These are phyloP conservation scores for Urosaurus nigricauda DNA, from an alignment of 2,797 vertebrate genomes.

Conservation along the genomic window DNA sequence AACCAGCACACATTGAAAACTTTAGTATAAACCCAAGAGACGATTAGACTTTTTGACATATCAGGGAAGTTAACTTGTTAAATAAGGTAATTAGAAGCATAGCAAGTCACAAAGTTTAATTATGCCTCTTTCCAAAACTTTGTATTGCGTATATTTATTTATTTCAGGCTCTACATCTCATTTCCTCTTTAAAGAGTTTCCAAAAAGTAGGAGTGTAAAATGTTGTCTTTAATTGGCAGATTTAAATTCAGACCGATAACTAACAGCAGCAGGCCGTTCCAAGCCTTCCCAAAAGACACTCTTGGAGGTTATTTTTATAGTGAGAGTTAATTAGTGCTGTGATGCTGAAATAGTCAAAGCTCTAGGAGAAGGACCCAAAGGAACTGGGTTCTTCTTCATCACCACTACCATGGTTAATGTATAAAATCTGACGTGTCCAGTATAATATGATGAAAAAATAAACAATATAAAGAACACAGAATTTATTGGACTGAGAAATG, in stretches of 20 bases:
- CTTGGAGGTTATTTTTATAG: slow-evolving; percentile 46
- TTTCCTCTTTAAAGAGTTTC: slow-evolving; percentile 19
- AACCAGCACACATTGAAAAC: neutral
- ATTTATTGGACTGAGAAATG: neutral
- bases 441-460: neutral
- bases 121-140: neutral
- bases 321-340: slow-evolving; percentile 62
- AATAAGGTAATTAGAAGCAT: slow-evolving; percentile 1
- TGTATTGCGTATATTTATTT: neutral
- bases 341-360: slow-evolving; percentile 50
- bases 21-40: neutral
- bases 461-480: neutral
- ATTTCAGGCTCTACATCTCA: neutral
- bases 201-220: neutral
- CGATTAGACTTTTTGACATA: neutral
- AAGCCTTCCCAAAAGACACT: slow-evolving; percentile 55
- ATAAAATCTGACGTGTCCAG: neutral
- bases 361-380: neutral
- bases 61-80: neutral
- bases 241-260: slow-evolving; percentile 65
- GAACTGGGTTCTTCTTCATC: slow-evolving; percentile 30
- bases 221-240: slow-evolving; percentile 56
- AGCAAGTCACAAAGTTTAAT: slow-evolving; percentile 7
- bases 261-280: slow-evolving; percentile 44
- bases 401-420: neutral